Conservation (phyloP, 2,113 vertebrate species). For the Pagrus major region DNA sequence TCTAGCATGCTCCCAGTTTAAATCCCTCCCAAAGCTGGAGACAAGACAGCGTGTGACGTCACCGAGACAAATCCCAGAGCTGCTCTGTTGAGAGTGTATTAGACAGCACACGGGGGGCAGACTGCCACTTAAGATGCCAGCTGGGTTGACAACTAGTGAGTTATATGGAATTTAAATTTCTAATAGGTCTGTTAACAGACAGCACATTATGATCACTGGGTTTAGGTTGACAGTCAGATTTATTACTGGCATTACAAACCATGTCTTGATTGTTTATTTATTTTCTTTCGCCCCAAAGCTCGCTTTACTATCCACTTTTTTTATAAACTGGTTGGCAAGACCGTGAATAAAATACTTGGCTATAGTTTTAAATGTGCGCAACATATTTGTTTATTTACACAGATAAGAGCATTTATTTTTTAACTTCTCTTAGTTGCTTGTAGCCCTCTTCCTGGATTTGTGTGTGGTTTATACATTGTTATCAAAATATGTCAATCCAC, state of each 20-base stretch:
- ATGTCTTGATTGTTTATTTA: background rate
- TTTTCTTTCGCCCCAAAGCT: background rate
- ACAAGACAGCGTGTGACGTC: slow-evolving; percentile 33
- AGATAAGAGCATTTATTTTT: too few species aligned
- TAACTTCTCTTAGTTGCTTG: too few species aligned
- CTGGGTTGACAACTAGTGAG: background rate
- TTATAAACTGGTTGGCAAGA: background rate
- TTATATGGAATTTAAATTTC: background rate
- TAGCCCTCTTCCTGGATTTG: too few species aligned
- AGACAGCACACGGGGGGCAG: background rate
- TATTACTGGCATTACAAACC: background rate
- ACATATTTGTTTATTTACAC: background rate
- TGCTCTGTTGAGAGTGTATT: slow-evolving; percentile 19
- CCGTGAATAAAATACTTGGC: background rate
- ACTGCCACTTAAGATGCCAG: background rate
- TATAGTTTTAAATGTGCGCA: background rate
- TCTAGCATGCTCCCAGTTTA: slow-evolving; percentile 25
- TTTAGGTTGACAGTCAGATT: background rate
- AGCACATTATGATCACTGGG: background rate
- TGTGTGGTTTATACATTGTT: too few species aligned
- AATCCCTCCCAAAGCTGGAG: slow-evolving; percentile 47
- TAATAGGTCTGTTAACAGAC: background rate
- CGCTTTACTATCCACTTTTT: background rate
- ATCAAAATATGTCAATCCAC: too few species aligned
- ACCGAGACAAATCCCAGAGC: slow-evolving; percentile 45